phyloP scores from a whole-genome alignment of 2,113 vertebrate species.

The Sylvilagus bachmani region DNA sequence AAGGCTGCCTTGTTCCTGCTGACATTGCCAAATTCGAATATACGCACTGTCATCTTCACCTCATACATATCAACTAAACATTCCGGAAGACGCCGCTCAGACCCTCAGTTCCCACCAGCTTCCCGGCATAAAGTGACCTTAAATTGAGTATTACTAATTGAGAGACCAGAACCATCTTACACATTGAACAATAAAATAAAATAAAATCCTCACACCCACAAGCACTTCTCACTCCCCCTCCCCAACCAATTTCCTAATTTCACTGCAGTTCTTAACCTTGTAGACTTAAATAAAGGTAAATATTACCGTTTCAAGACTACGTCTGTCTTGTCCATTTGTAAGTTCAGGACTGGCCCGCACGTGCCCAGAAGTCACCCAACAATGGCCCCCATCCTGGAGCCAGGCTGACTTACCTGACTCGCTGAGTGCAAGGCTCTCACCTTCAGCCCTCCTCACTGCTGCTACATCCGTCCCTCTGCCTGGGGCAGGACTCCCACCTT shows the following conservation, averaged over 20 bases:
- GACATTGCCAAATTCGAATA: neutral
- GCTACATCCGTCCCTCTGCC: neutral
- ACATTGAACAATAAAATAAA: neutral
- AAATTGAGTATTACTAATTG: neutral
- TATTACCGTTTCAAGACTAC: neutral
- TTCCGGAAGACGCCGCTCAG: conserved; percentile 28
- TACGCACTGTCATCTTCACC: neutral
- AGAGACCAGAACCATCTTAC: neutral
- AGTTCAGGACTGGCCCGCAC: neutral
- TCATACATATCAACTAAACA: conserved; percentile 49
- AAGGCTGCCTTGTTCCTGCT: neutral
- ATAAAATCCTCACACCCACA: neutral
- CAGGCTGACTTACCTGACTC: neutral
- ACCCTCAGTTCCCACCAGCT: neutral
- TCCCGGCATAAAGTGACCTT: conserved; percentile 7
- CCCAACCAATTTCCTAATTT: neutral
- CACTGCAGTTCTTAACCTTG: neutral
- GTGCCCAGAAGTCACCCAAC: neutral
- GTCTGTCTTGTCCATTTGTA: neutral
- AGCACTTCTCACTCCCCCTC: neutral
- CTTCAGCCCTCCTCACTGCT: too few relatives aligned
- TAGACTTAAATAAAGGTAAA: neutral
- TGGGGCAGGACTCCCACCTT: neutral
- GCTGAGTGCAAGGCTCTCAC: neutral
- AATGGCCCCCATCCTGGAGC: neutral